These are phyloP conservation scores for Meteorus sp. DNA, from an alignment of 1,140 invertebrate species.

Conservation along the genomic window DNA sequence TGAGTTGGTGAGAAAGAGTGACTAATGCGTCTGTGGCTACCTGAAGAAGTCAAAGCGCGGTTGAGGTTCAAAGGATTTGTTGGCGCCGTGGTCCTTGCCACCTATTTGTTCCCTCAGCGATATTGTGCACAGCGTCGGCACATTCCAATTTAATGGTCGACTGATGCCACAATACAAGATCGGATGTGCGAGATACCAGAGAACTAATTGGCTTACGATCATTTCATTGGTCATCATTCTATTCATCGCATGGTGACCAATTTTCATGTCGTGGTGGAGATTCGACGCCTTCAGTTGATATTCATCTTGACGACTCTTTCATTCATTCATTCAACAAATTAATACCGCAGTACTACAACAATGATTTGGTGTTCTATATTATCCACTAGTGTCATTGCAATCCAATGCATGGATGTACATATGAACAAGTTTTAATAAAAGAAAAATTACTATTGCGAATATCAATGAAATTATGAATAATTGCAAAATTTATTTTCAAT, in stretches of 20 bases:
- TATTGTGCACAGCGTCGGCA: background rate
- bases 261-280: background rate
- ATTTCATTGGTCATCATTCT: conserved; percentile 20
- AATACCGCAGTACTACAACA: no score
- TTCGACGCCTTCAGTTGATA: conserved; percentile 4
- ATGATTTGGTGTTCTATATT: no score
- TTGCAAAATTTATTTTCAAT: no score
- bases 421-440: no score
- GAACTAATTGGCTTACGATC: conserved; percentile 25
- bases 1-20: conserved; percentile 44
- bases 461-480: no score
- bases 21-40: conserved; percentile 61
- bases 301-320: conserved; percentile 13
- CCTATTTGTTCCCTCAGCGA: conserved; percentile 24
- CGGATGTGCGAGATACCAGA: background rate
- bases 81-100: conserved; percentile 51
- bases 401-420: background rate
- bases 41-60: conserved; percentile 55
- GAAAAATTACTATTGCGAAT: no score
- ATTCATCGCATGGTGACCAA: conserved; percentile 4
- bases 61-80: conserved; percentile 55
- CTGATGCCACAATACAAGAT: background rate
- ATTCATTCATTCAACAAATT: background rate
- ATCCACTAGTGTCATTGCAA: no score
- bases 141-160: no score